These are phyloP conservation scores for Pandemis corylana DNA, from an alignment of 2,888 invertebrate species.

Conservation along the genomic window DNA sequence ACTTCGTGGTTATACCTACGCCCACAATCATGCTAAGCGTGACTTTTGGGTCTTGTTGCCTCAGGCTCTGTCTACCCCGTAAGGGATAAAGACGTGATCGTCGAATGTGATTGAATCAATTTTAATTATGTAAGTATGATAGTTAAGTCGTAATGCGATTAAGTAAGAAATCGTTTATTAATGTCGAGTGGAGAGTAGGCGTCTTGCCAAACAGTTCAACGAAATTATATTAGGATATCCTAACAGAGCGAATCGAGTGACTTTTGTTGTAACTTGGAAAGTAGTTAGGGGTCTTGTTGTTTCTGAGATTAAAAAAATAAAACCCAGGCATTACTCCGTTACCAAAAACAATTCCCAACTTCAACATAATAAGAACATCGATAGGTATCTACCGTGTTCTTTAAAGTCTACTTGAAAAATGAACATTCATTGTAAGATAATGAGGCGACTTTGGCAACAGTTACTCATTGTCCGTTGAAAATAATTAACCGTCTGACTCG, in stretches of 20 bases:
- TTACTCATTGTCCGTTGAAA: constrained; percentile 76
- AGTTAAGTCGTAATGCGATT: constrained; percentile 50
- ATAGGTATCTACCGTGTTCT: constrained; percentile 31
- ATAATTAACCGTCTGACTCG: constrained; percentile 81
- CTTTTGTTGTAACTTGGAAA: constrained; percentile 23
- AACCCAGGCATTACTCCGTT: neutral
- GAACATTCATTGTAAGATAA: constrained; percentile 47
- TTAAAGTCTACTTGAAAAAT: constrained; percentile 43
- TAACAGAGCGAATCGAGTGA: constrained; percentile 47
- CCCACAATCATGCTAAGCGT: no score
- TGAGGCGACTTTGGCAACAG: constrained; percentile 63
- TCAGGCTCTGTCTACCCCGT: no score
- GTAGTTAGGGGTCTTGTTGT: constrained; percentile 8
- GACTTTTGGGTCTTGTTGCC: no score
- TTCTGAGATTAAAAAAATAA: constrained; percentile 3
- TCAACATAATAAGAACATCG: constrained; percentile 23
- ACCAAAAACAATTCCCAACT: neutral
- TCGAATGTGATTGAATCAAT: no score
- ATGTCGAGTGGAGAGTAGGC: constrained; percentile 60
- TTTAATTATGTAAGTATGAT: constrained; percentile 18
- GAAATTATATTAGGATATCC: constrained; percentile 54
- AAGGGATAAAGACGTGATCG: no score
- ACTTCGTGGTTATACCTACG: no score
- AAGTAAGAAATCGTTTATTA: constrained; percentile 63
- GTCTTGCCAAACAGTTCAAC: constrained; percentile 64